Percentiles rank a stretch among this genome's conserved stretches.
These are phyloP conservation scores for Heliothis peltigera DNA, from an alignment of 2,888 invertebrate genomes.

Conservation along the genomic window DNA sequence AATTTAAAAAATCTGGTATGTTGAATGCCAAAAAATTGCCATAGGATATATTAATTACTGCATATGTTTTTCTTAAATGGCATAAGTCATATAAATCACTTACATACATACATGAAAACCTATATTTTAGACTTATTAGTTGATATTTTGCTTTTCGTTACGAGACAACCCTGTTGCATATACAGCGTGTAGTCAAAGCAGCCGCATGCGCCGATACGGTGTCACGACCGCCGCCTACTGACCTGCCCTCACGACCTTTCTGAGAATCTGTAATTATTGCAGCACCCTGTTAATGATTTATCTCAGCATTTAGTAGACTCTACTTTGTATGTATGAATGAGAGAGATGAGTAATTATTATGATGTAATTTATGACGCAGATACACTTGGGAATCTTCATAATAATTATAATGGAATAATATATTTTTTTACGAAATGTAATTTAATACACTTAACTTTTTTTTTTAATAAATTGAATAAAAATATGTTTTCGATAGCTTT, in stretches of 20 bases:
- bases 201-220: constrained; percentile 51
- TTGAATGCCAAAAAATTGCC: constrained; percentile 46
- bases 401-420: background rate
- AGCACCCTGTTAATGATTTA: constrained; percentile 61
- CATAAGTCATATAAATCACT: background rate
- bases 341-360: constrained; percentile 27
- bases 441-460: too few relatives aligned
- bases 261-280: constrained; percentile 58
- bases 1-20: constrained; percentile 37
- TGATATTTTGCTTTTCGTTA: background rate
- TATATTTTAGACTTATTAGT: background rate
- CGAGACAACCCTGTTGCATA: constrained; percentile 46
- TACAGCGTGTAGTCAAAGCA: constrained; percentile 39
- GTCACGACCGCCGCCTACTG: constrained; percentile 60
- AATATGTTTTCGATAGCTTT: too few relatives aligned
- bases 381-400: background rate
- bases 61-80: background rate
- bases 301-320: constrained; percentile 31
- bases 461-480: too few relatives aligned
- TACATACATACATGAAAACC: background rate
- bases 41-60: constrained; percentile 48
- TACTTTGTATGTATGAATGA: constrained; percentile 38
- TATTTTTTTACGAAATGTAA: background rate
- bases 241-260: constrained; percentile 58
- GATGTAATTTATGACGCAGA: constrained; percentile 25